phyloP scores from a whole-genome alignment of 1,140 invertebrate genomes.

The Mylabris phalerata region DNA sequence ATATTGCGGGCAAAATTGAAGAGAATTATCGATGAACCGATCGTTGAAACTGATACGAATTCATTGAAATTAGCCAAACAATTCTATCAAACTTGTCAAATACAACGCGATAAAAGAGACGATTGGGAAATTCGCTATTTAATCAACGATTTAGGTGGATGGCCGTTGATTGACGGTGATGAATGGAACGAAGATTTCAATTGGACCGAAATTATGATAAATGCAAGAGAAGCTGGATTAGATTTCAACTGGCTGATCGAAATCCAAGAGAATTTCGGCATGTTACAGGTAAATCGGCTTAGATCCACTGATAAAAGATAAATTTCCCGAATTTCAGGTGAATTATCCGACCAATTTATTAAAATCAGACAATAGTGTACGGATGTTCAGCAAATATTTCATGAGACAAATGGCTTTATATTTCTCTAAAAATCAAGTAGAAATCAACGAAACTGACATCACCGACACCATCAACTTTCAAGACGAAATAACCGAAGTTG shows the following conservation, averaged over 20 bases:
- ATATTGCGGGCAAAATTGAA: slow-evolving; percentile 12
- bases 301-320: neutral
- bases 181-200: slow-evolving; percentile 59
- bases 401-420: no score
- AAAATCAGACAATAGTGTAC: no score
- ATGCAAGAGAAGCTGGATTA: slow-evolving; percentile 67
- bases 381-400: no score
- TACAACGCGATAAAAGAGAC: slow-evolving; percentile 60
- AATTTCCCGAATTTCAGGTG: neutral
- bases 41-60: slow-evolving; percentile 3
- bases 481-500: slow-evolving; percentile 4
- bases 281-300: neutral
- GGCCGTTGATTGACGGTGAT: slow-evolving; percentile 74
- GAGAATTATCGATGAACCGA: slow-evolving; percentile 15
- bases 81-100: slow-evolving; percentile 77
- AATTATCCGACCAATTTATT: no score
- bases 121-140: slow-evolving; percentile 59
- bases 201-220: slow-evolving; percentile 73
- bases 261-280: neutral
- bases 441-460: neutral
- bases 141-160: slow-evolving; percentile 63
- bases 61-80: slow-evolving; percentile 53
- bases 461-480: slow-evolving; percentile 3
- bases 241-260: slow-evolving; percentile 46
- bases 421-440: no score